Conservation (phyloP, 2,797 vertebrate genomes). For the Balearica regulorum region DNA sequence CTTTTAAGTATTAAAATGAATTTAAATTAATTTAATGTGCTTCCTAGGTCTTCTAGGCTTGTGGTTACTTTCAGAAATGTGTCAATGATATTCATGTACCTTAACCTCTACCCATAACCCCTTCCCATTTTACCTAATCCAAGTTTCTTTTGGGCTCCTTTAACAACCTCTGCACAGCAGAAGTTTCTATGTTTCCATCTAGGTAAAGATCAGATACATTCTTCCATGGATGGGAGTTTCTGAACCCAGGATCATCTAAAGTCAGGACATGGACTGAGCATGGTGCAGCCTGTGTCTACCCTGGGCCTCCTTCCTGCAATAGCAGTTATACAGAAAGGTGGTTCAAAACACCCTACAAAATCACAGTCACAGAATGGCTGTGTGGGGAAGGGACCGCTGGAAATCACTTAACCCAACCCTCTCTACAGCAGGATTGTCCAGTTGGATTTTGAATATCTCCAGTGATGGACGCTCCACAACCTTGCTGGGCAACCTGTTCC, state of each 20-base stretch:
- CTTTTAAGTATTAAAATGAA: neutral
- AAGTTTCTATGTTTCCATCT: neutral
- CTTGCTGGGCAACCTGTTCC: neutral
- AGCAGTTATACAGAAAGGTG: neutral
- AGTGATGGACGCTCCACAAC: neutral
- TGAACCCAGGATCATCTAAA: accelerated
- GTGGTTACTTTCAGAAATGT: neutral
- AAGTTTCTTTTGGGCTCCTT: neutral
- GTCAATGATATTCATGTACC: neutral
- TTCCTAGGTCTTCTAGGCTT: neutral
- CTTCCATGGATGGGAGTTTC: neutral
- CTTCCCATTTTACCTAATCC: neutral
- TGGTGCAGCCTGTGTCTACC: neutral
- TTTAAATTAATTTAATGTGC: neutral
- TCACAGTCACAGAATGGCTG: neutral
- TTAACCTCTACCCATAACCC: too few relatives aligned
- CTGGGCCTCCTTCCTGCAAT: accelerated
- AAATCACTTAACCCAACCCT: neutral
- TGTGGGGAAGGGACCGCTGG: neutral
- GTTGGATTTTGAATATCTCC: neutral
- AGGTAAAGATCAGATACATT: neutral
- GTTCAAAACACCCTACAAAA: neutral
- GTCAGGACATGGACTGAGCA: neutral
- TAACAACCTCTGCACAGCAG: neutral
- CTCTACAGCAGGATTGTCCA: neutral